phyloP scores from a whole-genome alignment of 2,888 invertebrate genomes.

The Hermaeophaga mercurialis region DNA sequence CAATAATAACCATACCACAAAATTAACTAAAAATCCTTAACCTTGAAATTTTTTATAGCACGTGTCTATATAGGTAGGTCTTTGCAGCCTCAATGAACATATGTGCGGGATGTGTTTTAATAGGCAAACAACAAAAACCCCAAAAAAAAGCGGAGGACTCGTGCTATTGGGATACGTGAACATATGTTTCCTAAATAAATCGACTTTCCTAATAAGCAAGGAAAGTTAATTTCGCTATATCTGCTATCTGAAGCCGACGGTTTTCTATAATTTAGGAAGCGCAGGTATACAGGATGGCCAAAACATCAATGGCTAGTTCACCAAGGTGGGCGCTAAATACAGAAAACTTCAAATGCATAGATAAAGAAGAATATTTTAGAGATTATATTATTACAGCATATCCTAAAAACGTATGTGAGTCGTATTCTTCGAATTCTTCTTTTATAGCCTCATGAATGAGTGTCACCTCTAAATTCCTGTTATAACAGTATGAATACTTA shows the following conservation, averaged over 20 bases:
- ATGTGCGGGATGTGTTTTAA: conserved; percentile 21
- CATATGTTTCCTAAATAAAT: conserved; percentile 42
- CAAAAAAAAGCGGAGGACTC: conserved; percentile 19
- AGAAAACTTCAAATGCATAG: too few species aligned
- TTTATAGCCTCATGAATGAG: too few species aligned
- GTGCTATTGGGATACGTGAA: conserved; percentile 36
- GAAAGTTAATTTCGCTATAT: conserved; percentile 42
- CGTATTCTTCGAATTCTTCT: too few species aligned
- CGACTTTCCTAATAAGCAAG: conserved; percentile 43
- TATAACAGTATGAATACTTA: too few species aligned
- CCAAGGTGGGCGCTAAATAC: too few species aligned
- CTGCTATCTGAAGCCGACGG: conserved; percentile 30
- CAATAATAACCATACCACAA: too few species aligned
- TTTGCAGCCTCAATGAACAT: conserved; percentile 12
- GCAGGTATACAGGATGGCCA: conserved; percentile 6
- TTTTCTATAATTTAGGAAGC: conserved; percentile 30
- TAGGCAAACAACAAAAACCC: conserved; percentile 19
- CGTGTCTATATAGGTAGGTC: conserved; percentile 9
- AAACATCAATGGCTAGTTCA: too few species aligned
- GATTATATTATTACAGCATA: too few species aligned
- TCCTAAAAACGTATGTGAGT: too few species aligned
- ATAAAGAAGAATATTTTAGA: too few species aligned
- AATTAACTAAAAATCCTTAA: neutral
- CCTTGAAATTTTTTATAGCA: conserved; percentile 4
- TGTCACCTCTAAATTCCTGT: too few species aligned